Conservation (phyloP, 2,797 vertebrate genomes). For the Onychomys leucogaster region DNA sequence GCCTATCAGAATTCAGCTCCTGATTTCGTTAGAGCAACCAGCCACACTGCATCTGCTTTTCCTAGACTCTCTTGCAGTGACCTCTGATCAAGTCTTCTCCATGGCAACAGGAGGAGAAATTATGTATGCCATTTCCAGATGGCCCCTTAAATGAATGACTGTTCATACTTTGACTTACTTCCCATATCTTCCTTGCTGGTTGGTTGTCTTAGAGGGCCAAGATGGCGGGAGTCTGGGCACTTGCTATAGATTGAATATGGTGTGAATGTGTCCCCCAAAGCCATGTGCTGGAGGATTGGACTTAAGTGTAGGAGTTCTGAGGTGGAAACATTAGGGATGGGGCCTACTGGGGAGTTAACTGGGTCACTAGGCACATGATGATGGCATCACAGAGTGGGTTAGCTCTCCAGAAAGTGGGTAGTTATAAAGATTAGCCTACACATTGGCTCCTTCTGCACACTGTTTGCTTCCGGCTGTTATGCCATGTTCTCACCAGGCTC, state of each 20-base stretch:
- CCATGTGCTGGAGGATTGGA: background rate
- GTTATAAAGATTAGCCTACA: background rate
- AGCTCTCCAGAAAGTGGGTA: background rate
- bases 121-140: background rate
- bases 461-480: background rate
- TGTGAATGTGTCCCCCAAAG: background rate
- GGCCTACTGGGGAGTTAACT: background rate
- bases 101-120: background rate
- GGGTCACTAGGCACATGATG: background rate
- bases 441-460: background rate
- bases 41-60: background rate
- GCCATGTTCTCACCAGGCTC: background rate
- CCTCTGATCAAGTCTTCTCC: background rate
- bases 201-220: background rate
- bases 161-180: background rate
- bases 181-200: background rate
- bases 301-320: background rate
- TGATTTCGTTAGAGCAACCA: background rate
- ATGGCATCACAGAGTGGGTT: background rate
- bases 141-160: background rate
- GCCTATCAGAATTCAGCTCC: background rate
- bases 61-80: background rate
- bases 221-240: background rate
- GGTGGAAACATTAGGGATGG: background rate
- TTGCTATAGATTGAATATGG: background rate